Evolutionary conservation across 2,888 invertebrate species (phyloP).

Genomic region (Microctonus brassicae): DNA sequence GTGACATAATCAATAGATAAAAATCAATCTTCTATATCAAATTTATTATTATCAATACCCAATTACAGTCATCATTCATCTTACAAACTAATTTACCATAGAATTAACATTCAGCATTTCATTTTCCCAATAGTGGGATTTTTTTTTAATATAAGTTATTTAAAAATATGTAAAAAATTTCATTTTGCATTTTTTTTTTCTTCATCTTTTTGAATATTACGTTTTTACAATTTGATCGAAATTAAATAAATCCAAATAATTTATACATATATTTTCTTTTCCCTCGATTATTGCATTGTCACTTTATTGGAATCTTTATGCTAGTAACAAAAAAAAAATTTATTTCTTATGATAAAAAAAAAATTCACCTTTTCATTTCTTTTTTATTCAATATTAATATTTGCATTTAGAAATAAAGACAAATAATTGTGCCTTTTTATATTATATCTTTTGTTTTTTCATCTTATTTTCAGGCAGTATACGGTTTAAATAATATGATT

Average conservation of each 20-base stretch:
- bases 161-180: not conserved
- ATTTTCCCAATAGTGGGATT: not conserved
- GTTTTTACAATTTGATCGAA: not conserved
- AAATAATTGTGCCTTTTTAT: not conserved
- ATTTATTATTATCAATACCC: conserved; percentile 24
- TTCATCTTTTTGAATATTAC: not conserved
- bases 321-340: not conserved
- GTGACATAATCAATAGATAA: not conserved
- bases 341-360: not conserved
- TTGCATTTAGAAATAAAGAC: not conserved
- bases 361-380: not conserved
- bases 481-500: not conserved
- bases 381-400: not conserved
- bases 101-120: not conserved
- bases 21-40: not conserved
- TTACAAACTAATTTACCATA: not conserved
- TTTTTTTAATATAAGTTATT: not conserved
- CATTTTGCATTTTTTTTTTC: not conserved
- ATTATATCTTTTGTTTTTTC: not conserved
- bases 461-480: not conserved
- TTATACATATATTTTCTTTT: not conserved
- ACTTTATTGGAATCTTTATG: not conserved
- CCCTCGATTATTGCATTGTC: not conserved
- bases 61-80: conserved; percentile 27
- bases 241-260: not conserved